Percentiles rank a stretch among this genome's conserved stretches.
Evolutionary conservation across 2,113 vertebrate genomes (phyloP).

Genomic region (Crocuta crocuta): DNA sequence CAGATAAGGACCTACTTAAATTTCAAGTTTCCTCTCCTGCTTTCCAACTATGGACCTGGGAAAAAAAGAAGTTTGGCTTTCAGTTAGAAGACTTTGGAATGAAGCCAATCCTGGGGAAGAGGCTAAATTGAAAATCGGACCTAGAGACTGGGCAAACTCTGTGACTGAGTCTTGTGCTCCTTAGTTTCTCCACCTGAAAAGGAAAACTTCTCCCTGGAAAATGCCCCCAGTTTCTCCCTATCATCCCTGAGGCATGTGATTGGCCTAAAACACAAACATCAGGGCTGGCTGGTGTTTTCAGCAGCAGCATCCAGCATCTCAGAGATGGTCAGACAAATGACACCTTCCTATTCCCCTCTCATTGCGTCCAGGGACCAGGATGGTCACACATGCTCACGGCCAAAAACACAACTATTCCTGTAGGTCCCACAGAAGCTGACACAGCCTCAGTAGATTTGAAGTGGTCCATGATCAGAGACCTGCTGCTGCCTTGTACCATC

Average conservation of each 20-base stretch:
- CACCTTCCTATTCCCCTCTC: constrained; percentile 9
- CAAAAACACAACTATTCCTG: constrained; percentile 50
- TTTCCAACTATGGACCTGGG: neutral
- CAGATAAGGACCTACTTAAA: neutral
- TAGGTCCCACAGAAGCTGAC: neutral
- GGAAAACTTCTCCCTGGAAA: neutral
- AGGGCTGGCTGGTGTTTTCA: constrained; percentile 9
- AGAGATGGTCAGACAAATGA: constrained; percentile 38
- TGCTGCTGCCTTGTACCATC: neutral
- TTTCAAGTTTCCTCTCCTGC: neutral
- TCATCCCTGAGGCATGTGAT: neutral
- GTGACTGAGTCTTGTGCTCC: neutral
- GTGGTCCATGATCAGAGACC: neutral
- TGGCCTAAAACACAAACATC: constrained; percentile 30
- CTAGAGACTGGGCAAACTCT: neutral
- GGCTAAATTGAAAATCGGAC: neutral
- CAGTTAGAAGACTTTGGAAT: neutral
- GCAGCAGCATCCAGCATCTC: neutral
- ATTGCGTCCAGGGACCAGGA: neutral
- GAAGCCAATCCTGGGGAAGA: neutral
- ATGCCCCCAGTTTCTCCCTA: neutral
- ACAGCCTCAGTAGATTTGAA: neutral
- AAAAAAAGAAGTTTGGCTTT: constrained; percentile 21
- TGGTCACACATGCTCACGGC: constrained; percentile 41
- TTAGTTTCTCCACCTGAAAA: constrained; percentile 14